These are phyloP conservation scores for Orchestia grillus DNA, from an alignment of 1,140 invertebrate genomes.

Conservation along the genomic window DNA sequence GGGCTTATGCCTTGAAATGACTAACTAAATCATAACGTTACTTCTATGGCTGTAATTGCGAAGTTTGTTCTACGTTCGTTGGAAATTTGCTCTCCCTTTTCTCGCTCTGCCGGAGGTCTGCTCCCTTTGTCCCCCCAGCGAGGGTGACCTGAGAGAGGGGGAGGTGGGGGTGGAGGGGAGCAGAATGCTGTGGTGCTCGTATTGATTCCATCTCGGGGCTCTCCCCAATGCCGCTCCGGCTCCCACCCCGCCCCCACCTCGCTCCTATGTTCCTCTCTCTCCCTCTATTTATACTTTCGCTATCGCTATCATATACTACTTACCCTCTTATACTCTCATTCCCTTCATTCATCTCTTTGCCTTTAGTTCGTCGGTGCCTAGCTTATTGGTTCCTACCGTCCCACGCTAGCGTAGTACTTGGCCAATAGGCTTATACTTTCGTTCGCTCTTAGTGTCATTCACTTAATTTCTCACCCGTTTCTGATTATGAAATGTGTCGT, in stretches of 20 bases:
- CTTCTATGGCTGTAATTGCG: background rate
- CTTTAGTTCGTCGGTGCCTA: no score
- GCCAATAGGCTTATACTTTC: background rate
- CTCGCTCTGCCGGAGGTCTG: background rate
- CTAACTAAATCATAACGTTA: background rate
- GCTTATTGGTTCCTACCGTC: background rate
- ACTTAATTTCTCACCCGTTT: background rate
- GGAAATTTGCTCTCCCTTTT: background rate
- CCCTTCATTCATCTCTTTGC: background rate
- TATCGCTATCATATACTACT: background rate
- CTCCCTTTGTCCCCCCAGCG: background rate
- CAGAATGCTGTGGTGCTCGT: slow-evolving; percentile 1
- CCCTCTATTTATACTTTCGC: background rate
- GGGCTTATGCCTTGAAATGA: no score
- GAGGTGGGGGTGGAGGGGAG: background rate
- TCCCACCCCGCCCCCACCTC: background rate
- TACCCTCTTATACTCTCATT: background rate
- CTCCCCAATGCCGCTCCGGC: background rate
- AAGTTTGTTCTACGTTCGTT: background rate
- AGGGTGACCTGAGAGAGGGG: background rate
- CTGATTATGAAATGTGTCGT: background rate
- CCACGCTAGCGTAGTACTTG: background rate
- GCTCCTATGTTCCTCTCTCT: background rate
- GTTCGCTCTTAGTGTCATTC: background rate
- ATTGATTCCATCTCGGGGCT: slow-evolving; percentile 38